Conservation (phyloP, 2,888 invertebrate genomes). For the Trachelus troglodyta region DNA sequence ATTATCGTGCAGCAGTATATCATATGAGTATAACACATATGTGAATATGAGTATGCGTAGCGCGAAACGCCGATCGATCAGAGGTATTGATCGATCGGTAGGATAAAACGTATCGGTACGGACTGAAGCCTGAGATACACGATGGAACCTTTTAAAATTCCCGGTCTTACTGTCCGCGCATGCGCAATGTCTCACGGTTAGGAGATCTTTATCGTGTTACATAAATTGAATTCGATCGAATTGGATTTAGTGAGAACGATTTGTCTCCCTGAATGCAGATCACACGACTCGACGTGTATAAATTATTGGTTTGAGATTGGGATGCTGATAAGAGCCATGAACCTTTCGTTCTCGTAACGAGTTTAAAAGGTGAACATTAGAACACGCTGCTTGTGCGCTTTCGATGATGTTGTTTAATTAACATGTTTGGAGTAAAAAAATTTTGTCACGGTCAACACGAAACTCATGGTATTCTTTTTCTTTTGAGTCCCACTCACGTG, state of each 20-base stretch:
- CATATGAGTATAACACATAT: constrained; percentile 2
- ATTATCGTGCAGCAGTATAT: background rate
- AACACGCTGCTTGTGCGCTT: background rate
- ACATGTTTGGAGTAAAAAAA: constrained; percentile 15
- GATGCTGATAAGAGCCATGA: constrained; percentile 12
- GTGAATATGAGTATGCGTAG: background rate
- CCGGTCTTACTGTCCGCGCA: background rate
- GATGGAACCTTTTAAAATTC: background rate
- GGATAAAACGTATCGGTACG: background rate
- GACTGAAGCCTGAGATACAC: background rate
- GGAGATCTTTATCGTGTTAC: background rate
- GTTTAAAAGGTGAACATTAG: background rate
- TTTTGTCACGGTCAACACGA: background rate
- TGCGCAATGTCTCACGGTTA: background rate
- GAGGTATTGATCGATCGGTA: background rate
- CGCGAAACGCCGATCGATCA: background rate
- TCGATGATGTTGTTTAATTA: constrained; percentile 8
- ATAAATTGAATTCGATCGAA: constrained; percentile 16
- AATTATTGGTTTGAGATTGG: constrained; percentile 9
- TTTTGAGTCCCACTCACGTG: background rate
- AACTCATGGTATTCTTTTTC: background rate
- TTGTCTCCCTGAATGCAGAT: constrained; percentile 17
- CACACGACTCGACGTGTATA: constrained; percentile 13
- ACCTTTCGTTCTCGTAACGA: background rate
- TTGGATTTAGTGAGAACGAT: constrained; percentile 18